Base-by-base conservation (phyloP, 2,797 vertebrate genomes). In the Melanogrammus aeglefinus region DNA sequence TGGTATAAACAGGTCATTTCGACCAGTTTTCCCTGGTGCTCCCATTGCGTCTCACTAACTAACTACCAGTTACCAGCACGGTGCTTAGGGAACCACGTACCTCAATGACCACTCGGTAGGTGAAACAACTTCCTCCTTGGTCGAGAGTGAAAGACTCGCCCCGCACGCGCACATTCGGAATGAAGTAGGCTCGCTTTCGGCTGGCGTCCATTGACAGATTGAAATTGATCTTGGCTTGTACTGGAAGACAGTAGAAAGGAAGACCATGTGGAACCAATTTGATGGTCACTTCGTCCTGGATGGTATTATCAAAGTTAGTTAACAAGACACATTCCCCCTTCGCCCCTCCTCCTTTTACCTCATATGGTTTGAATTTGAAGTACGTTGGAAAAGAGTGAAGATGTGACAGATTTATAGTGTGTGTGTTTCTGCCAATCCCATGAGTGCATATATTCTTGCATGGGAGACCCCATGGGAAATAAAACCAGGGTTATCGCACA, bases 201-300 rank as follows among this genome's bases (percentile, higher is more conserved):
- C 81, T 92, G 21, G 79, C 79, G 76, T 95, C 94, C 75, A 94
- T 84, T 0, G 74, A 92, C 1, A 95, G 76, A 51, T 81, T 93
- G 31, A 86, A 94, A 63, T 80, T 84, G 73, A 95, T 89, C 6
- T 1, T 84, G 51, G 91, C 93, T 73, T 2, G 0, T 77, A 79
- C 92, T 93, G 84, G 0, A 88, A 89, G 6, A 84, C 27, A 83
- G 74, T 6, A 71, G 63, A 69, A n/a, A 24, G 27, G 24, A 27
- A 69, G 63, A 69, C 9, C 8, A 27, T 27, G 24, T 69, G n/a
- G 63, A 27, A 12, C 63, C 6, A 27, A 27, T 27, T 10, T 27
- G 6, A n/a, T 8, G 24, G 57, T 63, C 57, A 57, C 12, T 57
- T 24, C n/a, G 47, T 51, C 14, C 47, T 44, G 16, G 41, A 44